Base-by-base conservation (phyloP, 1,140 invertebrate species). In the Drosophila murphyi region DNA sequence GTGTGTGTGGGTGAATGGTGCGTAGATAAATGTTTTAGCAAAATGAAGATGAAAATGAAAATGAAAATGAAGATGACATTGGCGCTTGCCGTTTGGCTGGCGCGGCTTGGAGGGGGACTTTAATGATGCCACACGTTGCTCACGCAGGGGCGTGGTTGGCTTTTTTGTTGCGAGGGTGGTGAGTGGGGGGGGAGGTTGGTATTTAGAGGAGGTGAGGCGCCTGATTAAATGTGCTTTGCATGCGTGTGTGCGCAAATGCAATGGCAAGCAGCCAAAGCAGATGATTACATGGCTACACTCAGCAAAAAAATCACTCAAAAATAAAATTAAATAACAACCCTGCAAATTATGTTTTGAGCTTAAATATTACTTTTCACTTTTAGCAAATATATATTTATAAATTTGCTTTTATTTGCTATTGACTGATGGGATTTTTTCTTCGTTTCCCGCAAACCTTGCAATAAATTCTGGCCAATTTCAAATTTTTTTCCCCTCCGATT, bases 1-100 rank as follows among this genome's bases (percentile, higher is more conserved):
- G 28, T 45, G 56, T 32, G 41, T 32, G 39, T 37, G 56, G 65
- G 64, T 57, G 74, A 77, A 71, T 78, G 61, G 57, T 67, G 55
- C 39, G 62, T 72, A 79, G 79, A 82, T 88, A 88, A 88, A 87
- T 87, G 83, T 80, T 88, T 83, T 69, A 83, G 76, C 76, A 57
- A 82, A 88, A 83, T 74, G 68, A 68, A 67, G 74, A 71, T 80
- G 77, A 57, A 70, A 69, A 51, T 37, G 77, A 57, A 70, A 69
- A 51, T 37, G 70, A 60, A 82, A 83, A 77, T 77, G 76, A 69
- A 62, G 57, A 63, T 78, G 74, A 47, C 61, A 70, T 37, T 39
- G 72, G 47, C 10, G 67, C 29, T 59, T 20, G 20, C 10, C 34
- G 34, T 43, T n/a, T 43, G 39, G 39, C 10, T 43, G 10, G 10